A percentile compares a stretch with the other conserved stretches of the same genome.
Conservation (phyloP, 2,797 vertebrate genomes). For the Jordanella pulchra region DNA sequence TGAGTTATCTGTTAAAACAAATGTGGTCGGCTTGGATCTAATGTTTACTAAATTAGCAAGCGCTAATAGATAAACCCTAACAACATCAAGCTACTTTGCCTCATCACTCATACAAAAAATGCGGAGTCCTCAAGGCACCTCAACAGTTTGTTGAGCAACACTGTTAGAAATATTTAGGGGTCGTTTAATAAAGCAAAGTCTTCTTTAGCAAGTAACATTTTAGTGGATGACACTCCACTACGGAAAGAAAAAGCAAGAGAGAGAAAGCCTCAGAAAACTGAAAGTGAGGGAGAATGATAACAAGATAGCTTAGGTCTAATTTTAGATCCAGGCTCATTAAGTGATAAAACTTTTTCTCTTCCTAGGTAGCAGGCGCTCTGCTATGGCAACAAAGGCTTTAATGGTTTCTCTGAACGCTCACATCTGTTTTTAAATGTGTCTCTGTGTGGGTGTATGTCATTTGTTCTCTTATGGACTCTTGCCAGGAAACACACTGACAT, state of each 20-base stretch:
- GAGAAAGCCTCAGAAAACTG: neutral
- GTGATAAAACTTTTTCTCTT: slow-evolving; percentile 27
- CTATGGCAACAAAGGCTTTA: slow-evolving; percentile 59
- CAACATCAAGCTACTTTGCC: too few relatives aligned
- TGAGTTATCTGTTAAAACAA: too few relatives aligned
- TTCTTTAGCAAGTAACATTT: slow-evolving; percentile 7
- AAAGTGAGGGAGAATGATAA: slow-evolving; percentile 8
- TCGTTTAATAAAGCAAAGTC: neutral
- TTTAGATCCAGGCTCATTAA: slow-evolving; percentile 28
- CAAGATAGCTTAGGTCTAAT: slow-evolving; percentile 28
- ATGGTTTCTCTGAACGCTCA: slow-evolving; percentile 43
- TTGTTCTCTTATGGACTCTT: slow-evolving; percentile 16
- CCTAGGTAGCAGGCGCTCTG: slow-evolving; percentile 44
- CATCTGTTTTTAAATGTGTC: slow-evolving; percentile 8
- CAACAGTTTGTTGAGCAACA: too few relatives aligned
- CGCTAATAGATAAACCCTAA: too few relatives aligned
- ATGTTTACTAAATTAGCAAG: too few relatives aligned
- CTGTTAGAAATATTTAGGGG: neutral
- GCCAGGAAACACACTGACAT: slow-evolving; percentile 39
- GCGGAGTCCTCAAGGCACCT: too few relatives aligned
- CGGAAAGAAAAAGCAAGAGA: too few relatives aligned
- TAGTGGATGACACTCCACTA: slow-evolving; percentile 3
- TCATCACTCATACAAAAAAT: too few relatives aligned
- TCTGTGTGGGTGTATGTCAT: slow-evolving; percentile 2
- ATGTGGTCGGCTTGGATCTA: too few relatives aligned